These are phyloP conservation scores for Dinomys branickii DNA, from an alignment of 2,113 vertebrate species.

Conservation along the genomic window DNA sequence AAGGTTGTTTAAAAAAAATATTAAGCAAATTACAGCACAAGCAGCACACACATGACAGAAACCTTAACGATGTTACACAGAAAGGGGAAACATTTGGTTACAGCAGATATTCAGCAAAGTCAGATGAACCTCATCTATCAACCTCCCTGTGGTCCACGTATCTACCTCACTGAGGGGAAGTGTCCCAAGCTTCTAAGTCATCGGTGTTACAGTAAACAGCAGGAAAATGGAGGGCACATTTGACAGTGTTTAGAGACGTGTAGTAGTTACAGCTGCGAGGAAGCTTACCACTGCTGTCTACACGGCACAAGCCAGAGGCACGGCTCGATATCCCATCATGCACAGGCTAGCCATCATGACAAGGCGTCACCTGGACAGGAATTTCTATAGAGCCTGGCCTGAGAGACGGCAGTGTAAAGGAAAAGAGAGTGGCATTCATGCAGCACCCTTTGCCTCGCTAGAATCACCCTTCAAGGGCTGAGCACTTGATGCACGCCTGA, in stretches of 20 bases:
- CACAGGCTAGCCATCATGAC: no score
- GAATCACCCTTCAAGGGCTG: background rate
- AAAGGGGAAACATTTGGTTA: background rate
- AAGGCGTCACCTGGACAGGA: background rate
- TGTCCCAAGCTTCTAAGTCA: background rate
- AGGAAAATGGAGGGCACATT: background rate
- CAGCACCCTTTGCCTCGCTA: background rate
- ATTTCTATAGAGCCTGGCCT: background rate
- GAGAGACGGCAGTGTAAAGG: background rate
- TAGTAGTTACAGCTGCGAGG: no score
- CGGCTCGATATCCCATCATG: background rate
- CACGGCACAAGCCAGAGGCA: background rate
- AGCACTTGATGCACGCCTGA: background rate
- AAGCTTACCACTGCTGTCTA: background rate
- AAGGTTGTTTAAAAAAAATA: conserved; percentile 43
- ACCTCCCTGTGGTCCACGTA: background rate
- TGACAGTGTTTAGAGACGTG: background rate
- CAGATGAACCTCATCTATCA: background rate
- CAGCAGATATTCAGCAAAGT: background rate
- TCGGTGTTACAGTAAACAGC: background rate
- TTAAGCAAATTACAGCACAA: conserved; percentile 35
- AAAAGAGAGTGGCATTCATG: background rate
- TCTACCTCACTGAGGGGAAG: conserved; percentile 1
- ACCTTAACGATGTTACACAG: background rate
- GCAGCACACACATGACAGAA: background rate